A percentile compares a stretch with the other conserved stretches of the same genome.
phyloP scores from a whole-genome alignment of 92 coral and sea anemone species.

The Porites divaricata region DNA sequence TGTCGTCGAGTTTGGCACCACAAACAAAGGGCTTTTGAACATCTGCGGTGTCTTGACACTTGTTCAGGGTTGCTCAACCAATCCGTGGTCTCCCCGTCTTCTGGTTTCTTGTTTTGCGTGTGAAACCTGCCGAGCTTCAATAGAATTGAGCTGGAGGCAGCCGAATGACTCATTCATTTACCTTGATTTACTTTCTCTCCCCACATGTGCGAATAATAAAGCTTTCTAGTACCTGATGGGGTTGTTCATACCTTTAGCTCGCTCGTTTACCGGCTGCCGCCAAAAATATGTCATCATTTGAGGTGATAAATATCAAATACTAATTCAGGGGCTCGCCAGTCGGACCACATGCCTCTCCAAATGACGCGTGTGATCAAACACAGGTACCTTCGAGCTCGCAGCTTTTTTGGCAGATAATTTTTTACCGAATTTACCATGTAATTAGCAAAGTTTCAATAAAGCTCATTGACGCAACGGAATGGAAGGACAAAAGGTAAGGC shows the following conservation, averaged over 20 bases:
- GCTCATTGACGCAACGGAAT: neutral
- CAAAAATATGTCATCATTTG: neutral
- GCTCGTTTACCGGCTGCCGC: neutral
- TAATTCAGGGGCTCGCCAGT: neutral
- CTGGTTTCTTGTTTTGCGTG: constrained; percentile 10
- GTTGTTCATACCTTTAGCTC: neutral
- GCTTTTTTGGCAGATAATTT: neutral
- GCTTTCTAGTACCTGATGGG: neutral
- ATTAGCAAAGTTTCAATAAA: neutral
- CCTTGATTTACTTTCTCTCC: neutral
- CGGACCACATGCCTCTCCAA: constrained; percentile 3
- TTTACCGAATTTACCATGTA: neutral
- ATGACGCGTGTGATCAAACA: neutral
- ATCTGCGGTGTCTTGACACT: constrained; percentile 38
- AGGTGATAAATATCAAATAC: constrained; percentile 3
- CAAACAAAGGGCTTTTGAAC: constrained; percentile 46
- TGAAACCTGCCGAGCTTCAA: constrained; percentile 28
- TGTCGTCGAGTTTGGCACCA: constrained; percentile 48
- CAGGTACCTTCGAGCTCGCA: neutral
- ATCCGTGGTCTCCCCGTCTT: constrained; percentile 16
- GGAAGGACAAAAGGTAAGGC: neutral
- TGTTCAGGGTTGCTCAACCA: constrained; percentile 15
- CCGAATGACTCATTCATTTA: neutral
- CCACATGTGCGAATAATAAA: neutral
- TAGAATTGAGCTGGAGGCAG: neutral